These are phyloP conservation scores for Noctua pronuba DNA, from an alignment of 2,888 invertebrate species.

Conservation along the genomic window DNA sequence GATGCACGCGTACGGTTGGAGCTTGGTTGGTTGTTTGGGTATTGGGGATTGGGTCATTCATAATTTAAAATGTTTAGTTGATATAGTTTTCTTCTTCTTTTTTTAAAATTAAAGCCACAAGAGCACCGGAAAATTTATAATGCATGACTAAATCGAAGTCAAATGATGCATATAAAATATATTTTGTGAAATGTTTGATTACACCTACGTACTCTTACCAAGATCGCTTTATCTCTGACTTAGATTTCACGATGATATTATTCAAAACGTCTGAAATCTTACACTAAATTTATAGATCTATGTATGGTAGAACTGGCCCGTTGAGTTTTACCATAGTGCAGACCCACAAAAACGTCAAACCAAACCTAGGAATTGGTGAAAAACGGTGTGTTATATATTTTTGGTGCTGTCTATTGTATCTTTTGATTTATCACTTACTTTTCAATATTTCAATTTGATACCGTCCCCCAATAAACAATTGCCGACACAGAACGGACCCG, in stretches of 20 bases:
- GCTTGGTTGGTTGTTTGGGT: constrained; percentile 59
- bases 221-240: neutral
- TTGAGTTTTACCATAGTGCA: neutral
- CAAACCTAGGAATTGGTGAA: neutral
- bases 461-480: constrained; percentile 23
- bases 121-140: no score
- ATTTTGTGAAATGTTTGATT: no score
- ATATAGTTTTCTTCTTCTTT: neutral
- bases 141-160: neutral
- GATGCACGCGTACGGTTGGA: constrained; percentile 63
- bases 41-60: constrained; percentile 26
- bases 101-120: no score
- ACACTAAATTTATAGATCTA: neutral
- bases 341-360: neutral
- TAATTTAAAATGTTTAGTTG: neutral
- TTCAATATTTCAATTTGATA: neutral
- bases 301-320: neutral
- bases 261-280: neutral
- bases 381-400: neutral
- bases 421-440: no score
- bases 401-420: neutral
- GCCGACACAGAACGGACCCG: constrained; percentile 28
- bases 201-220: no score
- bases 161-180: no score
- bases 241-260: neutral